Evolutionary conservation across 2,797 vertebrate genomes (phyloP), one percentile per base, ranked within the genome.

Genomic region (Eospalax fontanierii): DNA sequence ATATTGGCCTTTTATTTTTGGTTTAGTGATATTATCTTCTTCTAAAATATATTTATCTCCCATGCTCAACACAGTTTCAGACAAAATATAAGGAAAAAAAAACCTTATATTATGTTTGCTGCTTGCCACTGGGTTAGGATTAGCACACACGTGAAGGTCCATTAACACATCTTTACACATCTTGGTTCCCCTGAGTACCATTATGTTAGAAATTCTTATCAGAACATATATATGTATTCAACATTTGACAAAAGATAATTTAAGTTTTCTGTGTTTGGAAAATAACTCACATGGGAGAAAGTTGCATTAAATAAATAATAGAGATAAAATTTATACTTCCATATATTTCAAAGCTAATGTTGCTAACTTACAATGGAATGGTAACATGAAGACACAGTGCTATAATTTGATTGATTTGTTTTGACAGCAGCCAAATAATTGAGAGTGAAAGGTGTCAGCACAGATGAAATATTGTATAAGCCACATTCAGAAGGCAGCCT

Each of bases 401-500:
- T 98, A 97, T 99, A 99, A 99, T 99, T 99, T 99, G 99, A 99
- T 99, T 99, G 99, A 99, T 99, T 99, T 99, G 99, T 99, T 99
- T 99, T 99, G 99, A 99, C 99, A 99, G 99, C 98, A 99, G 99
- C 99, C 99, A 99, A 99, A 99, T 99, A 99, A 99, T 99, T 99
- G 99, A 99, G 99, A 99, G 99, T 99, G 99, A 99, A 99, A 99
- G 99, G 99, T 99, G 99, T 99, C 99, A 99, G 98, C 98, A 98
- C 98, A 99, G 99, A 99, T 99, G 99, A 99, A 99, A 99, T 98
- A 98, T 98, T 98, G 98, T 98, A 98, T 98, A 98, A 99, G 98
- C 98, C 99, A 98, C 98, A 97, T 99, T 99, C 98, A 98, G 98
- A 97, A 99, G 98, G 98, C 99, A 99, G 98, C 99, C 98, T 99